Base-by-base conservation (phyloP, 2,888 invertebrate species). In the Caenorhabditis panamensis region DNA sequence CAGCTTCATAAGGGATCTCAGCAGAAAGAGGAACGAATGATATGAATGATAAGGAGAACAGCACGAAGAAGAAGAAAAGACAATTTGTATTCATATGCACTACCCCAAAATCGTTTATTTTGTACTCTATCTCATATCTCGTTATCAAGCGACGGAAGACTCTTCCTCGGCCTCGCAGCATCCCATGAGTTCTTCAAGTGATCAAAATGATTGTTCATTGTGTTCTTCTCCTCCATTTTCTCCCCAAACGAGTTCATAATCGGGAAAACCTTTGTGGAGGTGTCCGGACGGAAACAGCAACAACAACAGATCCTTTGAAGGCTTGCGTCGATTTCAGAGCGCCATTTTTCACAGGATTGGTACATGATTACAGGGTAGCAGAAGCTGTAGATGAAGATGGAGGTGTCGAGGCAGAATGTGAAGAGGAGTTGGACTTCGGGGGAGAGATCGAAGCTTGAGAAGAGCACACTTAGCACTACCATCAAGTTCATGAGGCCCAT, bases 401-500 rank as follows among this genome's bases (percentile, higher is more conserved):
- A 41, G 9, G 37, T 49, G 47, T 72, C 72, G 44, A 72, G 54
- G 54, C 63, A 58, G 49, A 72, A 58, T 1, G 72, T 72, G 31
- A 56, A 53, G 18, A 72, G 13, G 3, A 72, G 49, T 28, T 76
- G 37, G 20, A 37, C 28, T 41, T 68, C 62, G 5, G 67, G 56
- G 37, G 31, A 24, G 18, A 68, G 47, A 20, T 76, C 56, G 20
- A 76, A 67, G 31, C 76, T 76, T 2, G 76, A 76, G 49, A 44
- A 56, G 1, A 76, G 61, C 11, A 76, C 67, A 54, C 68, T 68
- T n/a, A 61, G 47, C 16, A 76, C 62, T 13, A 76, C 76, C 11
- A 68, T 67, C 36, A 54, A 13, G 53, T 76, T 68, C 76, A 76
- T 76, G 37, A 76, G 56, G 2, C 76, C 76, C 76, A 76, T 76